phyloP scores from a whole-genome alignment of 2,113 vertebrate genomes.

The Ceratotherium simum region DNA sequence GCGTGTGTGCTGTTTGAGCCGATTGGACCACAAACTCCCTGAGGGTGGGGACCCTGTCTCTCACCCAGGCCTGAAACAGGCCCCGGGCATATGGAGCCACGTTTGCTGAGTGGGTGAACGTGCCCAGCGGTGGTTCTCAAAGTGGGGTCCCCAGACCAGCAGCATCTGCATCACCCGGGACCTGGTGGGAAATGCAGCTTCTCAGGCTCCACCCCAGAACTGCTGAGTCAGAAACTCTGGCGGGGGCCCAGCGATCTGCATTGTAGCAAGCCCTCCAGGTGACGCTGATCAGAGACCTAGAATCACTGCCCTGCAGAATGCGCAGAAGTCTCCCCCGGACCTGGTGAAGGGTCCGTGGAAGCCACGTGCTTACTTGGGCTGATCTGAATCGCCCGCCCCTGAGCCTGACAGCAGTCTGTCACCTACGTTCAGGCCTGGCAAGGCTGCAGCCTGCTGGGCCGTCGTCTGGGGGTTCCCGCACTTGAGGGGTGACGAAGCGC shows the following conservation, averaged over 20 bases:
- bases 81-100: neutral
- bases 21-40: neutral
- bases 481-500: fast-evolving
- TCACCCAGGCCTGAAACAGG: neutral
- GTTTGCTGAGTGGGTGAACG: neutral
- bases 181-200: no score
- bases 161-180: fast-evolving
- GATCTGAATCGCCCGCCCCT: fast-evolving
- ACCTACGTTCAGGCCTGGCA: fast-evolving
- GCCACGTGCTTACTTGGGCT: fast-evolving
- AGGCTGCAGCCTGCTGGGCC: neutral
- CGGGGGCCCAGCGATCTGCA: no score
- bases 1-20: neutral
- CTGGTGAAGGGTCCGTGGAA: neutral
- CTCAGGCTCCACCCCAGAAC: no score
- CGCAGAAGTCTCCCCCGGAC: neutral
- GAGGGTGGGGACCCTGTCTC: neutral
- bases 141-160: neutral
- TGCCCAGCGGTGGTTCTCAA: neutral
- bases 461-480: fast-evolving
- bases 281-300: fast-evolving
- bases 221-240: neutral
- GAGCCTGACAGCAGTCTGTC: fast-evolving
- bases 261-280: neutral
- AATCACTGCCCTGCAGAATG: neutral